Base-by-base conservation (phyloP, 2,888 invertebrate species). In the Chironomus riparius region DNA sequence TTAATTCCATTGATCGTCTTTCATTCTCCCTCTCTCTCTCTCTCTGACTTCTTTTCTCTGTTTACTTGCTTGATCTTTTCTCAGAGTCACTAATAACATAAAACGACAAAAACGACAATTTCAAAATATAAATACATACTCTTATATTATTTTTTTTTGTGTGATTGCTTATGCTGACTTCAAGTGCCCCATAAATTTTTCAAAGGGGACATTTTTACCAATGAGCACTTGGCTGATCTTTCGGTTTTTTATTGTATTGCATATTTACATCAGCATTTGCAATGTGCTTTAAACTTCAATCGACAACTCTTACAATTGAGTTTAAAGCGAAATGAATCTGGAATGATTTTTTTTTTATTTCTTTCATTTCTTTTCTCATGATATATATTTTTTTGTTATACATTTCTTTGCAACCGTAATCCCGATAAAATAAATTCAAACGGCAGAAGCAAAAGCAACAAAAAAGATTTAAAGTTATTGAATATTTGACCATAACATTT, bases 1-100 rank as follows among this genome's bases (percentile, higher is more conserved):
- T 71, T 71, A 48, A 71, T 71, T 71, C 56, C 71, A 71, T 71
- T 70, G 70, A 70, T 70, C 70, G 70, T 47, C 70, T 70, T 21
- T 13, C 24, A 50, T 18, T 24, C 10, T 71, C 50, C 18, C 72
- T 47, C 56, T 56, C 56, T 18, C 38, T 24, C 10, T 71, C 50
- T 28, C 72, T 47, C 56, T 56, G 18, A 56, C 38, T 38, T 38
- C 38, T 38, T 10, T 38, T 38, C 38, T 38, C 38, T 38, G 38
- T 38, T 38, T 38, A 38, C 38, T 38, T 38, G 38, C 38, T 38
- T 38, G 38, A 38, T 38, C 38, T 38, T 7, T 38, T 56, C 50
- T 50, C 50, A 50, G 50, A 50, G 50, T 50, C 56, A 24, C 65
- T 21, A 65, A 65, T 65, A 24, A 65, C 65, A 65, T 24, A 65